These are phyloP conservation scores for Minunthozetes semirufus DNA, from an alignment of 2,888 invertebrate species.

Conservation along the genomic window DNA sequence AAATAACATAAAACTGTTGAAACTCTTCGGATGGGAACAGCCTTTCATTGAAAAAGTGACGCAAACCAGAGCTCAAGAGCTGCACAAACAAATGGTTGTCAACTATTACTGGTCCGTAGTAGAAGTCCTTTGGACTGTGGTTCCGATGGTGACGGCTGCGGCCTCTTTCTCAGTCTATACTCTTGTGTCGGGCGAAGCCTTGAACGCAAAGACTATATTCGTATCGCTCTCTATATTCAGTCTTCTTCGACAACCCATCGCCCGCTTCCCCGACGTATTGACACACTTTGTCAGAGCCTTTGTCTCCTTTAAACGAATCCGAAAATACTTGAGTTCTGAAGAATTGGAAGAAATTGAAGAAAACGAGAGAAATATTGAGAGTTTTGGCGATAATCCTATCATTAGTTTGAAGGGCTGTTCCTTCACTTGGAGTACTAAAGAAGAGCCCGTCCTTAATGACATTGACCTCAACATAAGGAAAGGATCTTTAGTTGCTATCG, in stretches of 20 bases:
- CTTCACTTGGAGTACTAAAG: conserved; percentile 38
- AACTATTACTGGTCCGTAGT: conserved; percentile 39
- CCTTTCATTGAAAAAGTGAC: conserved; percentile 39
- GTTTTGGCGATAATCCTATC: conserved; percentile 24
- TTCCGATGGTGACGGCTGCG: conserved; percentile 39
- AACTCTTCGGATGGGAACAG: conserved; percentile 43
- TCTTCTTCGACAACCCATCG: conserved; percentile 39
- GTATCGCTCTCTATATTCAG: conserved; percentile 26
- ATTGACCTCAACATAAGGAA: conserved; percentile 32
- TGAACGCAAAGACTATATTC: conserved; percentile 62
- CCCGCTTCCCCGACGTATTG: conserved; percentile 52
- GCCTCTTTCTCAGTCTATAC: conserved; percentile 32
- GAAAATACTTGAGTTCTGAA: conserved; percentile 83
- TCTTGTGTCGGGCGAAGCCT: conserved; percentile 55
- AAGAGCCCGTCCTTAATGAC: conserved; percentile 33
- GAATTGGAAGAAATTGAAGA: conserved; percentile 61
- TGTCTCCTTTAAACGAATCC: conserved; percentile 83
- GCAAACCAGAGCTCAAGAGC: conserved; percentile 38
- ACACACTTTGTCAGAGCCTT: conserved; percentile 54
- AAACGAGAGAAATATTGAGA: no score
- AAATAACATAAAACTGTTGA: conserved; percentile 49
- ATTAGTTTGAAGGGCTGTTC: conserved; percentile 37
- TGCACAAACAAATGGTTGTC: conserved; percentile 33
- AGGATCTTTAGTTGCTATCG: conserved; percentile 38
- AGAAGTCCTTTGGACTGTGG: conserved; percentile 39